phyloP scores from a whole-genome alignment of 1,140 invertebrate genomes.

The Batillaria attramentaria region DNA sequence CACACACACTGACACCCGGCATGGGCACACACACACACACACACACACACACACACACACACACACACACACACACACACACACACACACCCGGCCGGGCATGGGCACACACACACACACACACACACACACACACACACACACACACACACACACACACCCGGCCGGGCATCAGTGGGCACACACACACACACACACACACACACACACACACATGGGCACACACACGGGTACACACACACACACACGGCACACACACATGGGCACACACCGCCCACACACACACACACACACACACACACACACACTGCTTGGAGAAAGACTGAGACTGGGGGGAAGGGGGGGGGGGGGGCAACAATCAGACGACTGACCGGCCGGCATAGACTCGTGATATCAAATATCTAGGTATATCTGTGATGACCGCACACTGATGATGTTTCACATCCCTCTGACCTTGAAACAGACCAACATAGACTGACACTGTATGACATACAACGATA shows the following conservation, averaged over 20 bases:
- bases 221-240: not conserved
- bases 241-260: conserved; percentile 23
- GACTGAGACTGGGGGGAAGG: no score
- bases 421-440: no score
- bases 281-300: conserved; percentile 23
- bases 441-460: no score
- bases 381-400: no score
- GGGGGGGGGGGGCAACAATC: no score
- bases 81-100: not conserved
- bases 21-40: conserved; percentile 10
- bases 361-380: no score
- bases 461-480: no score
- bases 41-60: conserved; percentile 22
- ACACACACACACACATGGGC: conserved; percentile 15
- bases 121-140: conserved; percentile 29
- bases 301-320: not conserved
- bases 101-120: conserved; percentile 28
- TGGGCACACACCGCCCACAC: conserved; percentile 18
- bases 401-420: no score
- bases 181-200: conserved; percentile 20
- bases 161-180: not conserved
- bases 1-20: not conserved
- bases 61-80: conserved; percentile 23
- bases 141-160: not conserved
- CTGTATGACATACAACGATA: no score